Conservation (phyloP, 1,140 invertebrate genomes). For the Philaenus spumarius region DNA sequence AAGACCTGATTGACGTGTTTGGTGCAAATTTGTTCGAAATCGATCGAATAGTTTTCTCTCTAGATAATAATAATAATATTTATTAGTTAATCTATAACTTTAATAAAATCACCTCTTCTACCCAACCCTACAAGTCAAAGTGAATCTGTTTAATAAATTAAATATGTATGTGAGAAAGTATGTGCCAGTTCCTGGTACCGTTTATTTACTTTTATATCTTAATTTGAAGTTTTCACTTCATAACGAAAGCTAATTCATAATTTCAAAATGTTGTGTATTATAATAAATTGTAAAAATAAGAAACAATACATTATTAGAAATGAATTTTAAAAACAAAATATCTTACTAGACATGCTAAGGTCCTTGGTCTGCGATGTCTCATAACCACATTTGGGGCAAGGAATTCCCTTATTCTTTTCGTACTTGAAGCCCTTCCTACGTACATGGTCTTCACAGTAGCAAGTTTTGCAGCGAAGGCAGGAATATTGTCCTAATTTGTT, state of each 20-base stretch:
- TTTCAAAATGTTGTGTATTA: neutral
- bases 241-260: neutral
- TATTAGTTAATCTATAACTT: too few relatives aligned
- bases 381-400: conserved; percentile 92
- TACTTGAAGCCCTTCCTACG: conserved; percentile 89
- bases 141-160: too few relatives aligned
- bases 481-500: conserved; percentile 92
- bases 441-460: conserved; percentile 96
- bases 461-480: conserved; percentile 89
- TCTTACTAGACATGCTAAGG: conserved; percentile 90
- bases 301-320: neutral
- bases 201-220: too few relatives aligned
- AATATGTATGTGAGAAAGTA: too few relatives aligned
- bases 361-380: conserved; percentile 89
- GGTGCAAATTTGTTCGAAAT: too few relatives aligned
- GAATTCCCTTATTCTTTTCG: conserved; percentile 78
- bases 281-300: neutral
- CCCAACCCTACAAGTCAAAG: too few relatives aligned
- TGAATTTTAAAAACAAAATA: conserved; percentile 1
- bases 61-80: too few relatives aligned
- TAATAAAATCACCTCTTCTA: too few relatives aligned
- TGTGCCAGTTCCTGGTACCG: too few relatives aligned
- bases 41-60: too few relatives aligned
- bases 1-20: too few relatives aligned
- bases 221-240: too few relatives aligned